phyloP scores from a whole-genome alignment of 2,888 invertebrate genomes.

The Orchestes rusci region DNA sequence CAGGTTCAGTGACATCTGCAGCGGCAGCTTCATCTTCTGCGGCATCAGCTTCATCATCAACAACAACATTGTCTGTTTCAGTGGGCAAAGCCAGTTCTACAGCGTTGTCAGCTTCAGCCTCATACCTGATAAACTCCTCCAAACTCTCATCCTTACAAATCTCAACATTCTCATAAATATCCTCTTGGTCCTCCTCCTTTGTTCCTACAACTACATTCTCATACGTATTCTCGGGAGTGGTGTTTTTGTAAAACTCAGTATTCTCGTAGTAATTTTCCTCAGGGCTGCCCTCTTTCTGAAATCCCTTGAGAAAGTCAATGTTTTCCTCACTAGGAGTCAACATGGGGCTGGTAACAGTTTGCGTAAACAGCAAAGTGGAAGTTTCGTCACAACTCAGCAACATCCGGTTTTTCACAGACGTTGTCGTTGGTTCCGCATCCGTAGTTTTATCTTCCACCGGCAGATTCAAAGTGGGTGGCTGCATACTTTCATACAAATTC shows the following conservation, averaged over 20 bases:
- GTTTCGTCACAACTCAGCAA: slow-evolving; percentile 40
- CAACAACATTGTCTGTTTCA: slow-evolving; percentile 15
- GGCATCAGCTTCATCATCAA: background rate
- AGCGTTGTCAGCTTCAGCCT: slow-evolving; percentile 12
- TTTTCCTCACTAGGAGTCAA: slow-evolving; percentile 44
- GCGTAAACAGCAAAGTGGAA: slow-evolving; percentile 41
- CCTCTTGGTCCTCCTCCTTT: slow-evolving; percentile 17
- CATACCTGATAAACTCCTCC: slow-evolving; percentile 24
- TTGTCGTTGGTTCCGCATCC: slow-evolving; percentile 20
- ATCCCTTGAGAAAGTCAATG: slow-evolving; percentile 43
- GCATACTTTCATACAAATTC: slow-evolving; percentile 23
- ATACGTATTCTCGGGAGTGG: slow-evolving; percentile 30
- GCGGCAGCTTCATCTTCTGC: slow-evolving; percentile 16
- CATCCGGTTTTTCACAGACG: slow-evolving; percentile 40
- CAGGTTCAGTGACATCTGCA: background rate
- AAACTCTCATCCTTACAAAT: slow-evolving; percentile 14
- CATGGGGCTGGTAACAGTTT: slow-evolving; percentile 45
- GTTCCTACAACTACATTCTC: slow-evolving; percentile 27
- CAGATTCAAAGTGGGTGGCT: slow-evolving; percentile 28
- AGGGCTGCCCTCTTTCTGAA: slow-evolving; percentile 33
- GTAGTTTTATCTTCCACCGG: slow-evolving; percentile 25
- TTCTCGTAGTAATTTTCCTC: slow-evolving; percentile 33
- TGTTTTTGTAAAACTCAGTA: slow-evolving; percentile 26
- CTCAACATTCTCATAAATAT: slow-evolving; percentile 31
- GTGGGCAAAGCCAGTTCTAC: background rate